Evolutionary conservation across 2,113 vertebrate species (phyloP).

Genomic region (Rhinoptilus africanus): DNA sequence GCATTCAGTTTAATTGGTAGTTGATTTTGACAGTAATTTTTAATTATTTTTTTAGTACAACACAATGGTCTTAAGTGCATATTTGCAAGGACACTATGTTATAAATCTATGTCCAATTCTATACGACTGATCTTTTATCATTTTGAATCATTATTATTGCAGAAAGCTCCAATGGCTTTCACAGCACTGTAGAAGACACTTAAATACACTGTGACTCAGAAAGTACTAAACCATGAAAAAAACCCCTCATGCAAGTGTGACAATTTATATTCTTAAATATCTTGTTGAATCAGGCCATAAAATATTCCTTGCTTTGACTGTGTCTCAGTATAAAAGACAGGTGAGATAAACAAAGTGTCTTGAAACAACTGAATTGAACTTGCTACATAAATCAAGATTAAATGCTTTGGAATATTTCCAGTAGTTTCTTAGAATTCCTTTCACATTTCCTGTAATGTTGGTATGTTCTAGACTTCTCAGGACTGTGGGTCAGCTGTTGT

Average conservation of each 20-base stretch:
- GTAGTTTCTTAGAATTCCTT: background rate
- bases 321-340: background rate
- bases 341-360: background rate
- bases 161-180: background rate
- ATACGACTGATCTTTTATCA: background rate
- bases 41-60: background rate
- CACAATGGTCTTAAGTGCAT: background rate
- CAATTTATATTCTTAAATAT: background rate
- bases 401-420: background rate
- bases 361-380: background rate
- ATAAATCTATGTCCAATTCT: background rate
- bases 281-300: background rate
- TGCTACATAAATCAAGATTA: background rate
- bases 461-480: background rate
- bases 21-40: background rate
- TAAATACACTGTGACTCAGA: background rate
- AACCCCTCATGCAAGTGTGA: background rate
- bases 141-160: background rate
- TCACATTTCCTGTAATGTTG: background rate
- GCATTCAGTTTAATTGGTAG: background rate
- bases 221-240: background rate
- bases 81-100: background rate
- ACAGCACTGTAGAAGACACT: background rate
- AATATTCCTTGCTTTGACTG: conserved; percentile 1
- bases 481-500: background rate